A percentile compares a stretch with the other conserved stretches of the same genome.
These are phyloP conservation scores for Sarcophaga subvicina DNA, from an alignment of 2,888 invertebrate genomes.

Conservation along the genomic window DNA sequence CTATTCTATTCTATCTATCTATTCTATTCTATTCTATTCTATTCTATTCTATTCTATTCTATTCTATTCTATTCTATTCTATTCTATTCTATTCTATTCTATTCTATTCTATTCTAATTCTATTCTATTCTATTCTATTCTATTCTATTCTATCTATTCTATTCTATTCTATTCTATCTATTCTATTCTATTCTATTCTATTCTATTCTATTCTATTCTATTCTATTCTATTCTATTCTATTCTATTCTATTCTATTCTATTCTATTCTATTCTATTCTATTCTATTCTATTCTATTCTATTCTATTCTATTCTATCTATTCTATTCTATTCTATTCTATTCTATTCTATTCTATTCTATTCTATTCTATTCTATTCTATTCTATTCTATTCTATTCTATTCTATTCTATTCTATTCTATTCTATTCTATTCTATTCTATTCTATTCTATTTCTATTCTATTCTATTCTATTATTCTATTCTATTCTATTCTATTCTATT, in stretches of 20 bases:
- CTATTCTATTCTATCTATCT: conserved; percentile 44
- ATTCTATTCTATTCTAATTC: conserved; percentile 47
- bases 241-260: conserved; percentile 46
- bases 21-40: conserved; percentile 47
- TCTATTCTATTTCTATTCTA: conserved; percentile 27
- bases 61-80: conserved; percentile 47
- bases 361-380: conserved; percentile 47
- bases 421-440: conserved; percentile 46
- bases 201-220: conserved; percentile 47
- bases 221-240: conserved; percentile 47
- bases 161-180: conserved; percentile 46
- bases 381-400: conserved; percentile 21
- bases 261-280: conserved; percentile 46
- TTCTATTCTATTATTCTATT: conserved; percentile 46
- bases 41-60: conserved; percentile 47
- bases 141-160: conserved; percentile 44
- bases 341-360: conserved; percentile 45
- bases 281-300: conserved; percentile 47
- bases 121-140: conserved; percentile 44
- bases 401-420: conserved; percentile 47
- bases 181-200: conserved; percentile 46
- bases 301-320: conserved; percentile 46
- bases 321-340: conserved; percentile 46
- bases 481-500: conserved; percentile 46
- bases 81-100: conserved; percentile 47